Evolutionary conservation across 2,888 invertebrate genomes (phyloP), one percentile per base, ranked within the genome.

Genomic region (Phlogophora meticulosa): DNA sequence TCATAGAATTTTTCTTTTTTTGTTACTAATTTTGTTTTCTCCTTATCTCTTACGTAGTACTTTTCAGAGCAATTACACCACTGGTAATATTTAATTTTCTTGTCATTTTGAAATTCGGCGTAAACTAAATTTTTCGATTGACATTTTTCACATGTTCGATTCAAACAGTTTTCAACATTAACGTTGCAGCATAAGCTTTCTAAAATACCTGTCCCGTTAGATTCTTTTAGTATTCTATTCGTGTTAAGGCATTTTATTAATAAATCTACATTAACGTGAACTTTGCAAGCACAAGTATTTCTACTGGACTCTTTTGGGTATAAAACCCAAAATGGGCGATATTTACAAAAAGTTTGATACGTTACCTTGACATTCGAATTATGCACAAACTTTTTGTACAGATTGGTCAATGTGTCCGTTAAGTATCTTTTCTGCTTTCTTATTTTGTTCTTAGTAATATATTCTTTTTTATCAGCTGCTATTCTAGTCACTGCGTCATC

Each of bases 391-490:
- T 57, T 46, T 36, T 46, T 57, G 9, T 24, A 57, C 0, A 57
- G 20, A 46, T 57, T 45, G 0, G 13, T 46, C 15, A 46, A 9
- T 36, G 46, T 57, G 34, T 46, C 57, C 15, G 57, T 58, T 34
- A 58, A 22, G 13, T 46, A 57, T 34, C 46, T 4, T 58, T 58
- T 58, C 4, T 58, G 58, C 9, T 48, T 48, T 46, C 36, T 24
- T 46, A 58, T 46, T 28, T 48, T 58, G 13, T 58, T 58, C 3
- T 46, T 57, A 9, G 57, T 46, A 2, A 59, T 60, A 7, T 48
- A 66, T 53, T 66, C 60, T 60, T 66, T 66, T 36, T 60, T 60
- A n/a, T 60, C 66, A 42, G 66, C 48, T 28, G 52, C 59, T 10
- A 60, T 52, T 55, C 65, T 45, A 40, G 51, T 65, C 51, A 51